Evolutionary conservation across 2,797 vertebrate genomes (phyloP).

Genomic region (Lophotriccus pileatus): DNA sequence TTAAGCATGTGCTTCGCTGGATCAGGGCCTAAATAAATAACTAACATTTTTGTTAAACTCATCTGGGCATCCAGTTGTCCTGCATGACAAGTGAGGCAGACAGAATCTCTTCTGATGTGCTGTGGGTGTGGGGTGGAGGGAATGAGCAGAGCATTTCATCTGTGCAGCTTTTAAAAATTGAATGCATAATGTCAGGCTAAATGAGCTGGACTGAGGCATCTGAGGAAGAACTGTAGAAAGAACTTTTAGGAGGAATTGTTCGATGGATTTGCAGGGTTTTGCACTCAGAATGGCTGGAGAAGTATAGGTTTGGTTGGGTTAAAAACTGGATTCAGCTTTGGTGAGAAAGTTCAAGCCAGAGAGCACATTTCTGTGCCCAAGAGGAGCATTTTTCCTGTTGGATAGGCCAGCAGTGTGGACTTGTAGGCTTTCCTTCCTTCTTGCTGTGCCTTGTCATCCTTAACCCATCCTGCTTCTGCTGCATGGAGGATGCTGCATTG

Average conservation of each 20-base stretch:
- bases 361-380: not conserved
- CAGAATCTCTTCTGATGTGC: slow-evolving; percentile 32
- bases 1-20: slow-evolving; percentile 40
- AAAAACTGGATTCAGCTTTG: not conserved
- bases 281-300: not conserved
- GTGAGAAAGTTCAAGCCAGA: not conserved
- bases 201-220: not conserved
- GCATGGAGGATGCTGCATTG: not conserved
- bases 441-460: not conserved
- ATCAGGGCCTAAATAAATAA: slow-evolving; percentile 62
- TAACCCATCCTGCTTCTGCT: not conserved
- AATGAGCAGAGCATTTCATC: not conserved
- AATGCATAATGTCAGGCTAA: not conserved
- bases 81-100: slow-evolving; percentile 48
- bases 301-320: not conserved
- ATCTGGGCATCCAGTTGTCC: slow-evolving; percentile 55
- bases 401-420: not conserved
- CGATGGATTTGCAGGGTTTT: not conserved
- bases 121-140: accelerated
- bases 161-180: not conserved
- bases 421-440: not conserved
- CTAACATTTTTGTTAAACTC: slow-evolving; percentile 50
- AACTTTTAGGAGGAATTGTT: not conserved
- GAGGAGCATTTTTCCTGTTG: not conserved
- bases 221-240: not conserved